Evolutionary conservation across 2,888 invertebrate species (phyloP), one percentile per base, ranked within the genome.

Genomic region (Eilema caniola): DNA sequence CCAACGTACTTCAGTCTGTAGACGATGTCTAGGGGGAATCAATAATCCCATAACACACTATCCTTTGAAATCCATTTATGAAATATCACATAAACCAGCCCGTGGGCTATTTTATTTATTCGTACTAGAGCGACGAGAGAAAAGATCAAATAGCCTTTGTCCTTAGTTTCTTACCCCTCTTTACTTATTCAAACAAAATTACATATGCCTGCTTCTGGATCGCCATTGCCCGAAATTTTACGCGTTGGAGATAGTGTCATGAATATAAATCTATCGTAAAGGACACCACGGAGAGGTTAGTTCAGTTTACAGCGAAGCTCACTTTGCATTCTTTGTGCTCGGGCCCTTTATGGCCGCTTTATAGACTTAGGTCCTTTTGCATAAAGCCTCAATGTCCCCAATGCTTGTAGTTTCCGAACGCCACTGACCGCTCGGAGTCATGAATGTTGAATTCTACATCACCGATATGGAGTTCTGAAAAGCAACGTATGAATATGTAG

Each of bases 181-280:
- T 95, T 95, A 94, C 94, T 94, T 95, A 95, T 95, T 94, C 95
- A 95, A 95, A 95, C 94, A 95, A 94, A 95, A 95, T 95, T 95
- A 95, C 95, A 94, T 95, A 95, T 95, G 95, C 95, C 92, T 90
- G 92, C 91, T 92, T 91, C 92, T 89, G 93, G 92, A 94, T 95
- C 92, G 93, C 94, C 93, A 92, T 92, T 90, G 93, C 91, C 94
- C 95, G 94, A 95, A 95, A 95, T 95, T 95, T 94, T 94, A 94
- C 95, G 95, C 93, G 92, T 88, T 88, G 84, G 90, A 94, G 94
- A 94, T 93, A 94, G 93, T 93, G 95, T 91, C 94, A 95, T 95
- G 95, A 95, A 95, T 95, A 95, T 95, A 95, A 95, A 95, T 95
- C 93, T 94, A 94, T 93, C 92, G 94, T 94, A 93, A 94, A 94